A percentile compares a stretch with the other conserved stretches of the same genome.
phyloP scores from a whole-genome alignment of 2,113 vertebrate genomes.

The Nothocercus julius region DNA sequence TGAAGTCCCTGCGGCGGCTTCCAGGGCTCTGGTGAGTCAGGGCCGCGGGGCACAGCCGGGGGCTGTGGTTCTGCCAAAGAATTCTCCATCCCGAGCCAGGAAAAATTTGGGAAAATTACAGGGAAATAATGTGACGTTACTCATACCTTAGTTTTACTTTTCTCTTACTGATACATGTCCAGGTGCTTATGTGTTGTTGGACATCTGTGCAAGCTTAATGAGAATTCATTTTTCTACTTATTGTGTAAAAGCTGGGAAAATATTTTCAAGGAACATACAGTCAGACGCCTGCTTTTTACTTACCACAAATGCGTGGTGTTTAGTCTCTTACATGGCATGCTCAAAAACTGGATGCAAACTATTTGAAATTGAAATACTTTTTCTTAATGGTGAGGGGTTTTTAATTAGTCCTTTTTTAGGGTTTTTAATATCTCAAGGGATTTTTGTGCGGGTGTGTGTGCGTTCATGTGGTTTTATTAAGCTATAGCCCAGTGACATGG shows the following conservation, averaged over 20 bases:
- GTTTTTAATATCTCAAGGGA: conserved; percentile 57
- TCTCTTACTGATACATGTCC: background rate
- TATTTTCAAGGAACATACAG: conserved; percentile 27
- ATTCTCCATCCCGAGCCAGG: background rate
- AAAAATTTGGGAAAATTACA: background rate
- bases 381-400: conserved; percentile 39
- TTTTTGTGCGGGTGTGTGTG: conserved; percentile 21
- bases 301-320: conserved; percentile 17
- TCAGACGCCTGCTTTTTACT: conserved; percentile 51
- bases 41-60: background rate
- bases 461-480: conserved; percentile 26
- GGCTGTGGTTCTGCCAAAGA: conserved; percentile 21
- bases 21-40: background rate
- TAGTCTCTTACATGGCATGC: conserved; percentile 1
- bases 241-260: conserved; percentile 55
- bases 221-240: background rate
- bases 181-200: background rate
- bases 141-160: background rate
- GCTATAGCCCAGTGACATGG: conserved; percentile 52
- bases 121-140: background rate
- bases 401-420: conserved; percentile 55
- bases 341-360: conserved; percentile 57
- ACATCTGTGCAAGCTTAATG: background rate
- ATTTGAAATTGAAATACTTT: conserved; percentile 36
- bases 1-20: conserved; percentile 17